Percentiles rank a stretch among this genome's conserved stretches.
These are phyloP conservation scores for Cebus imitator DNA, from an alignment of 2,113 vertebrate species.

Conservation along the genomic window DNA sequence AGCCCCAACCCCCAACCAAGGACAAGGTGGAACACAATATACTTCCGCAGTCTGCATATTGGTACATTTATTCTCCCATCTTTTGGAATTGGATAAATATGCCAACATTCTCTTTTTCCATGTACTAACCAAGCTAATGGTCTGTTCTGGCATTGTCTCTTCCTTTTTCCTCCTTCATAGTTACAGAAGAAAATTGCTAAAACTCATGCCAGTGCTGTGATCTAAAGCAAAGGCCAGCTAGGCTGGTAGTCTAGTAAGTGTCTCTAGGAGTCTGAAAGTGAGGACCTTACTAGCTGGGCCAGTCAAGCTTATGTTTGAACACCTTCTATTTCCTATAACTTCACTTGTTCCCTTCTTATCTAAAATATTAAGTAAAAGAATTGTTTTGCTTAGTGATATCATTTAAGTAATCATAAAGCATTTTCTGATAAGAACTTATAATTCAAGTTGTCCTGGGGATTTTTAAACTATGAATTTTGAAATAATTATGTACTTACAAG, in stretches of 20 bases:
- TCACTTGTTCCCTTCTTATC: background rate
- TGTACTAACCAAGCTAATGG: background rate
- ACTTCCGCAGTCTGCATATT: background rate
- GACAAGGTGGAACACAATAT: background rate
- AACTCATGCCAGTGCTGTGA: background rate
- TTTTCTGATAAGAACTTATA: background rate
- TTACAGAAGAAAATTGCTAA: background rate
- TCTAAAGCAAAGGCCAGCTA: background rate
- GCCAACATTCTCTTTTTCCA: background rate
- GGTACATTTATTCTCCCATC: background rate
- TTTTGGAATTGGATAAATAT: background rate
- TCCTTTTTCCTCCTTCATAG: background rate
- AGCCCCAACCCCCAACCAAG: background rate
- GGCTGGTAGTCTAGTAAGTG: background rate
- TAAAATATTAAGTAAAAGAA: background rate
- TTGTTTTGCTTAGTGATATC: conserved; percentile 13
- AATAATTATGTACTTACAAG: background rate
- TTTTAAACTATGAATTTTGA: background rate
- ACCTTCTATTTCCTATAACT: background rate
- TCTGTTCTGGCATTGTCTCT: background rate
- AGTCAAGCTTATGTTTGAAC: background rate
- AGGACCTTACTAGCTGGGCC: background rate
- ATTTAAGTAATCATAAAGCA: background rate
- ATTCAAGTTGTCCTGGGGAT: background rate
- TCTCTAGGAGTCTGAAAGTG: background rate